Evolutionary conservation across 1,140 invertebrate species (phyloP).

Genomic region (Parasteatoda tepidariorum): DNA sequence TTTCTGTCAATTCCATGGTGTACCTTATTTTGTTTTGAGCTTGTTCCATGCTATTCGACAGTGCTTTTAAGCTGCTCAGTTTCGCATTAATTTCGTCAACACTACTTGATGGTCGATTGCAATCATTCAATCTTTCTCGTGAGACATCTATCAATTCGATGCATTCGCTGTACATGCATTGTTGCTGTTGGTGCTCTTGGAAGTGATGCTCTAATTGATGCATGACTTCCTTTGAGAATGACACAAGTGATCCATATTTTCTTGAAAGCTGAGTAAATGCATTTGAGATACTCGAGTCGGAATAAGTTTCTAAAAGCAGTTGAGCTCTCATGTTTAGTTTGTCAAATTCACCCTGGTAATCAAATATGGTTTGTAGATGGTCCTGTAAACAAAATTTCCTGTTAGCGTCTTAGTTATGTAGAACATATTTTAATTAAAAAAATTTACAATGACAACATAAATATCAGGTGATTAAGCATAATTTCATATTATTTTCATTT

Average conservation of each 20-base stretch:
- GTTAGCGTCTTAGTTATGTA: too few species aligned
- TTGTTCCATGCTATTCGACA: conserved; percentile 87
- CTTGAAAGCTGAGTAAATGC: conserved; percentile 93
- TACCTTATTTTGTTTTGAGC: conserved; percentile 89
- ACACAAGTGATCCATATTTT: conserved; percentile 92
- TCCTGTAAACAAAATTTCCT: conserved; percentile 69
- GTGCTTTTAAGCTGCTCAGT: conserved; percentile 83
- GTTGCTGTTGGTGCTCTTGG: conserved; percentile 75
- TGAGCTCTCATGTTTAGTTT: conserved; percentile 92
- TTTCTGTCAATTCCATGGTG: conserved; percentile 89
- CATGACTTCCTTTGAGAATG: conserved; percentile 93
- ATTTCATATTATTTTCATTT: too few species aligned
- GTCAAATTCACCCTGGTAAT: conserved; percentile 93
- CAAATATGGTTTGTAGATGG: conserved; percentile 89
- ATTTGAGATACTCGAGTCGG: conserved; percentile 92
- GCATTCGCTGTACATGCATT: conserved; percentile 88
- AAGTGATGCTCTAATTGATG: conserved; percentile 88
- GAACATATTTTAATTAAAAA: too few species aligned
- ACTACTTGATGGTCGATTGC: conserved; percentile 78
- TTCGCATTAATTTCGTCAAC: conserved; percentile 85
- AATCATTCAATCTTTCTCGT: conserved; percentile 81
- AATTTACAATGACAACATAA: too few species aligned
- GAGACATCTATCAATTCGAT: conserved; percentile 91
- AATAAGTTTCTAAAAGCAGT: conserved; percentile 88
- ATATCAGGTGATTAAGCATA: too few species aligned